Percentiles rank a stretch among this genome's conserved stretches.
Evolutionary conservation across 2,797 vertebrate genomes (phyloP).

Genomic region (Orestias chungarensis): DNA sequence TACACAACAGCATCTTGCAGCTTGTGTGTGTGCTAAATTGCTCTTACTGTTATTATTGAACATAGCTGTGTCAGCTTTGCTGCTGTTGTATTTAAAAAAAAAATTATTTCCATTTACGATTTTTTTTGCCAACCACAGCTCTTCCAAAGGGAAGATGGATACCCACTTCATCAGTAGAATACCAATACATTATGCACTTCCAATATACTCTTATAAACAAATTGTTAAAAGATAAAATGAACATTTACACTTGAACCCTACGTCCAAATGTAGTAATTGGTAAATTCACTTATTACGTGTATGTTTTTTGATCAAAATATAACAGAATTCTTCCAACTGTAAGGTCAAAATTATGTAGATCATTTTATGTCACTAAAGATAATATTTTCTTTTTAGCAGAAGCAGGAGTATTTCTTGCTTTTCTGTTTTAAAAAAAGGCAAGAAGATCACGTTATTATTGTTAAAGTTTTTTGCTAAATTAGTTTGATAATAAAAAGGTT

Average conservation of each 20-base stretch:
- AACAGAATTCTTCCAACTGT: background rate
- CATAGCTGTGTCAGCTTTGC: background rate
- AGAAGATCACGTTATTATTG: background rate
- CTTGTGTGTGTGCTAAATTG: background rate
- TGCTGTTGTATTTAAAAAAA: too few relatives aligned
- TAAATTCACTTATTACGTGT: background rate
- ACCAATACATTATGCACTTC: background rate
- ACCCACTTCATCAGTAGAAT: too few relatives aligned
- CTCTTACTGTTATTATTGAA: background rate
- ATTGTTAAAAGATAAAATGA: background rate
- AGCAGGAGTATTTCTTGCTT: background rate
- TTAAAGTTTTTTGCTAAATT: background rate
- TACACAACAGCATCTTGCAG: background rate
- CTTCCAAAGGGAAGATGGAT: background rate
- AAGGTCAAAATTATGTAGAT: background rate
- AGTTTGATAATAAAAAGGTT: background rate
- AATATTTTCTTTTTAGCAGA: background rate
- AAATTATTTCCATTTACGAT: too few relatives aligned
- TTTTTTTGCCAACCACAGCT: background rate
- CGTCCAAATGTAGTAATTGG: background rate
- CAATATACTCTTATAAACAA: background rate
- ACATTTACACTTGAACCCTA: background rate
- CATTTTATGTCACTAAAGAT: background rate
- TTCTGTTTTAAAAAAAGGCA: background rate
- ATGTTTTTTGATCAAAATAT: background rate